Evolutionary conservation across 2,113 vertebrate species (phyloP).

Genomic region (Abramis brama): DNA sequence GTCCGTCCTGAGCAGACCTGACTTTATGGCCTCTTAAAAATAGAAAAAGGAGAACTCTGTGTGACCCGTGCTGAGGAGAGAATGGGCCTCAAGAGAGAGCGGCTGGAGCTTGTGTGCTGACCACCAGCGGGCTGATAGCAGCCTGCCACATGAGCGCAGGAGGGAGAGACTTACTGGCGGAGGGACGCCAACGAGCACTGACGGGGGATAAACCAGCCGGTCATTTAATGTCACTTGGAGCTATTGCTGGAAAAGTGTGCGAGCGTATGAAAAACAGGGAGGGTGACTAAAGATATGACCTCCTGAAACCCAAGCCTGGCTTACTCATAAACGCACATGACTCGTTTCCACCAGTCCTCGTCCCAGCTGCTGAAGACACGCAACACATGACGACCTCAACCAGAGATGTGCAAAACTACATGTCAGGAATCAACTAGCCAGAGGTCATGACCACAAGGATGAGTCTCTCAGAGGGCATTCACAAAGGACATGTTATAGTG

Average conservation of each 20-base stretch:
- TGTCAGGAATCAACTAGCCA: background rate
- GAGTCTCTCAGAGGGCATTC: background rate
- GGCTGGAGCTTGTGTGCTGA: background rate
- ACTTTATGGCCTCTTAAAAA: conserved; percentile 71
- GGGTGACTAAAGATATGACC: conserved; percentile 42
- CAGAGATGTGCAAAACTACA: too few relatives aligned
- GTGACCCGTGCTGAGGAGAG: conserved; percentile 59
- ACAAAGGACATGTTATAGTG: background rate
- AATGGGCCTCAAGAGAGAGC: conserved; percentile 20
- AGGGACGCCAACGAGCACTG: background rate
- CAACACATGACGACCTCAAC: conserved; percentile 17
- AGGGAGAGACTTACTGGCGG: background rate
- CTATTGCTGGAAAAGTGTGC: conserved; percentile 37
- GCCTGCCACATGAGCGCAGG: background rate
- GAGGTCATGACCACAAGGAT: too few relatives aligned
- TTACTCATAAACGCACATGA: conserved; percentile 40
- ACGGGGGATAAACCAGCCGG: conserved; percentile 10
- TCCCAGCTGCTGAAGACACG: conserved; percentile 37
- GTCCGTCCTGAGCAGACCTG: conserved; percentile 44
- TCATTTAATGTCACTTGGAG: conserved; percentile 33
- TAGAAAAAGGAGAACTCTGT: conserved; percentile 68
- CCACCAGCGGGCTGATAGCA: conserved; percentile 21
- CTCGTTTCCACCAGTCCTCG: conserved; percentile 36
- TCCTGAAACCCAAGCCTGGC: conserved; percentile 33
- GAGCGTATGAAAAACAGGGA: conserved; percentile 19